Percentiles rank a stretch among this genome's conserved stretches.
phyloP scores from a whole-genome alignment of 2,797 vertebrate species.

The Helicolenus hilgendorfi region DNA sequence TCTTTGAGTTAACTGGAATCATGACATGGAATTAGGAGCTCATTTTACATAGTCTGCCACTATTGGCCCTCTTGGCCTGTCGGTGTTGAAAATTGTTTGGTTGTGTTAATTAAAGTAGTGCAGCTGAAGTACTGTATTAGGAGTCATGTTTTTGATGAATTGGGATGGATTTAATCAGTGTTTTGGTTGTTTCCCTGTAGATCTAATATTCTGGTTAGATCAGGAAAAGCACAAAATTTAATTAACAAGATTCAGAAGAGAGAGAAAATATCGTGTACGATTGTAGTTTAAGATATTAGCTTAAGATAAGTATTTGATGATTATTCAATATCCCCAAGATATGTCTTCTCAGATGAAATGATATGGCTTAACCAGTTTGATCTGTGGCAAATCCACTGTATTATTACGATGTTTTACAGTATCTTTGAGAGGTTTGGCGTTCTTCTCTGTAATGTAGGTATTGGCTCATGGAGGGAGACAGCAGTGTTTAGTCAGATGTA shows the following conservation, averaged over 20 bases:
- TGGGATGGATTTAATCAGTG: background rate
- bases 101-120: conserved; percentile 57
- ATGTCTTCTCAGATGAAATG: conserved; percentile 27
- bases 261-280: background rate
- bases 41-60: conserved; percentile 71
- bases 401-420: conserved; percentile 51
- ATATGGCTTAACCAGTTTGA: conserved; percentile 35
- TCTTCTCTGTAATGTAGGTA: conserved; percentile 48
- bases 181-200: background rate
- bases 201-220: conserved; percentile 5
- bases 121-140: conserved; percentile 5
- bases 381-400: conserved; percentile 25
- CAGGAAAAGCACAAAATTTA: background rate
- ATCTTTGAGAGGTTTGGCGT: conserved; percentile 62
- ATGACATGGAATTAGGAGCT: conserved; percentile 77
- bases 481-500: conserved; percentile 64
- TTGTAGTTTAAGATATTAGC: conserved; percentile 20
- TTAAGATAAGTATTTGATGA: background rate
- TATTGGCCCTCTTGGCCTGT: conserved; percentile 42
- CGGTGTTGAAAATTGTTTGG: conserved; percentile 33
- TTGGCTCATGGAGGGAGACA: conserved; percentile 55
- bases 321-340: background rate
- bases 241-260: background rate
- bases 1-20: conserved; percentile 84
- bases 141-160: conserved; percentile 24